These are phyloP conservation scores for Psix sp. DNA, from an alignment of 1,140 invertebrate species.

Conservation along the genomic window DNA sequence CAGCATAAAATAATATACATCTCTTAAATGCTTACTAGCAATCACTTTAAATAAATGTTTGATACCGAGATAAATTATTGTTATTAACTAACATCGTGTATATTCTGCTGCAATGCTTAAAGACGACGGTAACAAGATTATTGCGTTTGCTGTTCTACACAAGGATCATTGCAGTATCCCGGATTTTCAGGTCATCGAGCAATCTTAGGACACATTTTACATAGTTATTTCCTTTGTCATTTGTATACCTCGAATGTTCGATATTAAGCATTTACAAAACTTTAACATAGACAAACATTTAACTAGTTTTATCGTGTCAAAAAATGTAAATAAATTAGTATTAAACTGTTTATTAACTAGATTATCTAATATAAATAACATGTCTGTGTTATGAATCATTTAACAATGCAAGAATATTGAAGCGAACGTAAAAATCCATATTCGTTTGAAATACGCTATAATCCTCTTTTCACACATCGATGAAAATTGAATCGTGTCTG, in stretches of 20 bases:
- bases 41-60: constrained; percentile 6
- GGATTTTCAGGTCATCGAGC: constrained; percentile 16
- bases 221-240: constrained; percentile 21
- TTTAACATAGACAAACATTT: no score
- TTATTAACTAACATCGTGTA: constrained; percentile 24
- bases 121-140: constrained; percentile 29
- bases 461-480: no score
- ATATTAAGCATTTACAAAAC: not conserved
- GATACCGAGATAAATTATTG: constrained; percentile 14
- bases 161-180: constrained; percentile 10
- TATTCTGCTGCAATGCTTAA: constrained; percentile 30
- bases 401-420: no score
- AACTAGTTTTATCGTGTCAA: not conserved
- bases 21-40: constrained; percentile 23
- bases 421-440: no score
- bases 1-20: constrained; percentile 38
- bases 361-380: no score
- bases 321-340: no score
- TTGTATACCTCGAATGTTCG: not conserved
- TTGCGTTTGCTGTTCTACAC: constrained; percentile 19
- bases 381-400: no score
- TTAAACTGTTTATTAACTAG: no score
- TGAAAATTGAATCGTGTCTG: no score
- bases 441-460: no score
- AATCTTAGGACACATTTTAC: constrained; percentile 10